Percentiles rank a stretch among this genome's conserved stretches.
Evolutionary conservation across 2,113 vertebrate genomes (phyloP).

Genomic region (Oncorhynchus masou): DNA sequence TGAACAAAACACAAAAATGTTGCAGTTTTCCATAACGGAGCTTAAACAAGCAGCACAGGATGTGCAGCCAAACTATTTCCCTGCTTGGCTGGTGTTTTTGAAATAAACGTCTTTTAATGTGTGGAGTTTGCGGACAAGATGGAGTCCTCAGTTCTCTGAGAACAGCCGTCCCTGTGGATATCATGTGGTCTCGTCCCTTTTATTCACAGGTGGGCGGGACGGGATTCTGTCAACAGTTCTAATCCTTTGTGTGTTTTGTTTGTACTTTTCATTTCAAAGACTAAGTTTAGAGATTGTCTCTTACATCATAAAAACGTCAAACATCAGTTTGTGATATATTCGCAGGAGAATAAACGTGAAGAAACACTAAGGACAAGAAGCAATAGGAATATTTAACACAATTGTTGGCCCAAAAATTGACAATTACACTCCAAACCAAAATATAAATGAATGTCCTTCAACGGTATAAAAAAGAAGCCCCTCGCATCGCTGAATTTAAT

Average conservation of each 20-base stretch:
- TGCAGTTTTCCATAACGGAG: conserved; percentile 53
- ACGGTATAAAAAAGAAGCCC: conserved; percentile 1
- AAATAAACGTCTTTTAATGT: conserved; percentile 37
- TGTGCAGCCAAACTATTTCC: conserved; percentile 76
- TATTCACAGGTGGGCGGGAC: conserved; percentile 11
- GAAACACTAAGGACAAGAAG: neutral
- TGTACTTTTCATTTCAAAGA: neutral
- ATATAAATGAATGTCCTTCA: neutral
- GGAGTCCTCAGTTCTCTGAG: neutral
- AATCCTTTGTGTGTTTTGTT: neutral
- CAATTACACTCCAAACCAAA: neutral
- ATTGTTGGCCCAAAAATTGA: neutral
- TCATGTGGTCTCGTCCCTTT: neutral
- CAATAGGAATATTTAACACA: neutral
- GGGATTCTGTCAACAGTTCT: neutral
- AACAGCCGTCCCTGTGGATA: neutral
- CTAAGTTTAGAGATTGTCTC: neutral
- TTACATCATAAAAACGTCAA: neutral
- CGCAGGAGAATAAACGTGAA: too few relatives aligned
- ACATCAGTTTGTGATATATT: neutral
- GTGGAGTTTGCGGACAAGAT: conserved; percentile 18
- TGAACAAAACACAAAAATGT: too few relatives aligned
- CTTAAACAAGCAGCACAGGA: conserved; percentile 68
- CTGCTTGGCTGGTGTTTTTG: conserved; percentile 59
- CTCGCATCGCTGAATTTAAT: neutral